Evolutionary conservation across 2,888 invertebrate genomes (phyloP), one percentile per base, ranked within the genome.

Genomic region (Clistopyga incitator): DNA sequence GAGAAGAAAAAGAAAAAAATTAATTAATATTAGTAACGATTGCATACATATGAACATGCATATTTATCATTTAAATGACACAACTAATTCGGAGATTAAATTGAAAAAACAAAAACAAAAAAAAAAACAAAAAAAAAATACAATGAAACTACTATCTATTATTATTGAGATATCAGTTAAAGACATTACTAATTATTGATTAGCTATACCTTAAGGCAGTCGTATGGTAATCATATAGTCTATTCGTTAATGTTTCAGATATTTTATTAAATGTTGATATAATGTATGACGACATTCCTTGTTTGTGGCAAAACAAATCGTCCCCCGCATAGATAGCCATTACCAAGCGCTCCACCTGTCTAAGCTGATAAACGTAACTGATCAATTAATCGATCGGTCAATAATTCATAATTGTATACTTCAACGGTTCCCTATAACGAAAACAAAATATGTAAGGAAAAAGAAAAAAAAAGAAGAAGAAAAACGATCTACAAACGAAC

Each of bases 161-260:
- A 87, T 86, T 87, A 88, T 87, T 86, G 84, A 75, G 75, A 77
- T 85, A 88, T 89, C 87, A 83, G 84, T 89, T 87, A 83, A 87
- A 84, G 86, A 87, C 86, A 88, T 90, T 88, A 88, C 86, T 88
- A 89, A 88, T 88, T 90, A 90, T 87, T 87, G 87, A 90, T 89
- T 88, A 92, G 89, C 89, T 90, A 87, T 90, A 89, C 88, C 90
- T 88, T 90, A 88, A 90, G 90, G 87, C 90, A 91, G 91, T 89
- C 90, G 88, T 90, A 90, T 90, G 90, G 90, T 91, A 90, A 89
- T 90, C 90, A 91, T 90, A 91, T 91, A 92, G 90, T 90, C 90
- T 90, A 91, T 92, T 92, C 91, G 92, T 92, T 92, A 90, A 92
- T 92, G 92, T 92, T 92, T 92, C 92, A 92, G 91, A 92, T 92